Percentiles rank a stretch among this genome's conserved stretches.
These are phyloP conservation scores for Agraylea sexmaculata DNA, from an alignment of 1,140 invertebrate genomes.

Conservation along the genomic window DNA sequence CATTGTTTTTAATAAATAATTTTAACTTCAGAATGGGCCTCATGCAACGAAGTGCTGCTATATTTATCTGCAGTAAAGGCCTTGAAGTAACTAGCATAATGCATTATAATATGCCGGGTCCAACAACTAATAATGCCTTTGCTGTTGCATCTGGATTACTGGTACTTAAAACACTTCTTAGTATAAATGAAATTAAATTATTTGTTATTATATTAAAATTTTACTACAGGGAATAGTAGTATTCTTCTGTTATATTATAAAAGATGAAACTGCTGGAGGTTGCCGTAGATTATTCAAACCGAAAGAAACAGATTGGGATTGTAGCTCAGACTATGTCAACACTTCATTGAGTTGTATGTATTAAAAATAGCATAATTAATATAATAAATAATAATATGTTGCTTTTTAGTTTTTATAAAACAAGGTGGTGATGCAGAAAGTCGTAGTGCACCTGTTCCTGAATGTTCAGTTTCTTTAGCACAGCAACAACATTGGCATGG, in stretches of 20 bases:
- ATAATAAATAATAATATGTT: constrained; percentile 1
- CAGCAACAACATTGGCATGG: constrained; percentile 31
- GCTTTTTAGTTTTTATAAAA: constrained; percentile 34
- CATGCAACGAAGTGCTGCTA: constrained; percentile 43
- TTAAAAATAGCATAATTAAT: background rate
- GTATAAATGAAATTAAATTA: constrained; percentile 2
- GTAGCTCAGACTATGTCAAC: constrained; percentile 35
- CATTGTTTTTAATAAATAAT: constrained; percentile 5
- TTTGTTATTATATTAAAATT: no score
- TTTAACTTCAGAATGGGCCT: constrained; percentile 39
- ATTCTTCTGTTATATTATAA: constrained; percentile 37
- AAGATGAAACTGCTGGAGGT: constrained; percentile 29
- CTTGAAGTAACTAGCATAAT: constrained; percentile 46
- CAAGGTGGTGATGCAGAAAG: constrained; percentile 36
- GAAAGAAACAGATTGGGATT: constrained; percentile 26
- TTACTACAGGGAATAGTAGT: constrained; percentile 35
- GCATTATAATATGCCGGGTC: constrained; percentile 46
- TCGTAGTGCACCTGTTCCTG: constrained; percentile 27
- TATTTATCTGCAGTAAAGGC: constrained; percentile 43
- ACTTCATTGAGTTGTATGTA: constrained; percentile 40
- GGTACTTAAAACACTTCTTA: no score
- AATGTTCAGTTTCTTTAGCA: constrained; percentile 26
- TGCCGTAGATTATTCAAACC: constrained; percentile 19
- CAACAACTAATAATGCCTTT: constrained; percentile 46
- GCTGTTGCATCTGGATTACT: constrained; percentile 43